Conservation (phyloP, 2,797 vertebrate species). For the Anguilla pacifica region DNA sequence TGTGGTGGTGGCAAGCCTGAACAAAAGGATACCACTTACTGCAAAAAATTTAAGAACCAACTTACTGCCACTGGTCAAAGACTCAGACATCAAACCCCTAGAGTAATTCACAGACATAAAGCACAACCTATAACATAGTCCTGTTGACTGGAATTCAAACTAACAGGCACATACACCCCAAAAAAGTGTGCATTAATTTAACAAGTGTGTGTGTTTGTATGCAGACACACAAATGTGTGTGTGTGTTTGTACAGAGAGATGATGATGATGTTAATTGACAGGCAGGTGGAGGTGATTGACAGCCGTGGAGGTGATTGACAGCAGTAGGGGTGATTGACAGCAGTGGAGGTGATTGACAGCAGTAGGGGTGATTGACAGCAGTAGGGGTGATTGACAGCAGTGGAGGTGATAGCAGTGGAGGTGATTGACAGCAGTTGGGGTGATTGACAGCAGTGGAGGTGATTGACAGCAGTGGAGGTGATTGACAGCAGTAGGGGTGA, state of each 20-base stretch:
- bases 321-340: too few relatives aligned
- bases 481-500: too few relatives aligned
- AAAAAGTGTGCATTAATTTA: background rate
- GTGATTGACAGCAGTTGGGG: too few relatives aligned
- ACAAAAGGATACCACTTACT: background rate
- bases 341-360: too few relatives aligned
- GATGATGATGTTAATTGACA: too few relatives aligned
- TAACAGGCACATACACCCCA: background rate
- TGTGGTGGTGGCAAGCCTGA: background rate
- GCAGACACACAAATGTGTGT: background rate
- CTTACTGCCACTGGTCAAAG: background rate
- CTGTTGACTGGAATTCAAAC: background rate
- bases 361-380: too few relatives aligned
- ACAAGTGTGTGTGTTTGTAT: slow-evolving; percentile 23
- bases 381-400: too few relatives aligned
- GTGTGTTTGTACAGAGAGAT: background rate
- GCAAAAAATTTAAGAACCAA: background rate
- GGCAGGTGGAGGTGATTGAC: too few relatives aligned
- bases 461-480: too few relatives aligned
- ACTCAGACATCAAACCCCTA: background rate
- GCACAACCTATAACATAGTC: background rate
- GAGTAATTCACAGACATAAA: background rate
- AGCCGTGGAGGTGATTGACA: too few relatives aligned
- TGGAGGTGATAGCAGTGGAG: too few relatives aligned
- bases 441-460: too few relatives aligned